Percentiles rank a stretch among this genome's conserved stretches.
These are phyloP conservation scores for Junco hyemalis DNA, from an alignment of 2,113 vertebrate genomes.

Conservation along the genomic window DNA sequence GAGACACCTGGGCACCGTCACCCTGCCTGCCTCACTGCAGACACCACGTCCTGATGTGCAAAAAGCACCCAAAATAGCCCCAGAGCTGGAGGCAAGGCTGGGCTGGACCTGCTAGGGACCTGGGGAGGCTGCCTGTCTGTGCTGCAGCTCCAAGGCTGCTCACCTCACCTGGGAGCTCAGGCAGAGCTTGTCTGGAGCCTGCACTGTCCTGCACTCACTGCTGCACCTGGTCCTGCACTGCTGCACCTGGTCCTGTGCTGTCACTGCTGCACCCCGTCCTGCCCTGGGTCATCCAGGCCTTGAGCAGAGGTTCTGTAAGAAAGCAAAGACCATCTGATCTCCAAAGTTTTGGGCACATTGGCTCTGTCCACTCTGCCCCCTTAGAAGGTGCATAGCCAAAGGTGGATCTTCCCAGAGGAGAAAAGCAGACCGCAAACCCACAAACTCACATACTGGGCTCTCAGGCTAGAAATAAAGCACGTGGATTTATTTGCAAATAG, in stretches of 20 bases:
- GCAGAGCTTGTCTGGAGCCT: background rate
- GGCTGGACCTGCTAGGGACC: background rate
- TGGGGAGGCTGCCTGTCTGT: background rate
- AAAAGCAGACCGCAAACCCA: background rate
- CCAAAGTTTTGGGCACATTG: background rate
- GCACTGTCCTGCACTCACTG: background rate
- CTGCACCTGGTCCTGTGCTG: background rate
- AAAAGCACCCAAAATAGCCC: background rate
- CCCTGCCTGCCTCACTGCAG: background rate
- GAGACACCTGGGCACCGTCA: background rate
- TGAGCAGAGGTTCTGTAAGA: background rate
- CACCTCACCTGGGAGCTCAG: background rate
- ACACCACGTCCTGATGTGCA: background rate
- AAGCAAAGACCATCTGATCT: background rate
- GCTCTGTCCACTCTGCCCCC: background rate
- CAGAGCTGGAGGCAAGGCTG: background rate
- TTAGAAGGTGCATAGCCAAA: background rate
- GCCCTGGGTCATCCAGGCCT: background rate
- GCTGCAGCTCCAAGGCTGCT: background rate
- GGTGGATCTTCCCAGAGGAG: background rate
- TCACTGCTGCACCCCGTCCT: background rate
- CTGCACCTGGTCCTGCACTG: background rate
- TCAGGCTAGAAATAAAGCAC: background rate
- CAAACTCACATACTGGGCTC: background rate
- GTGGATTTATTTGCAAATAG: slow-evolving; percentile 26